Conservation (phyloP, 2,113 vertebrate species). For the Camelus dromedarius region DNA sequence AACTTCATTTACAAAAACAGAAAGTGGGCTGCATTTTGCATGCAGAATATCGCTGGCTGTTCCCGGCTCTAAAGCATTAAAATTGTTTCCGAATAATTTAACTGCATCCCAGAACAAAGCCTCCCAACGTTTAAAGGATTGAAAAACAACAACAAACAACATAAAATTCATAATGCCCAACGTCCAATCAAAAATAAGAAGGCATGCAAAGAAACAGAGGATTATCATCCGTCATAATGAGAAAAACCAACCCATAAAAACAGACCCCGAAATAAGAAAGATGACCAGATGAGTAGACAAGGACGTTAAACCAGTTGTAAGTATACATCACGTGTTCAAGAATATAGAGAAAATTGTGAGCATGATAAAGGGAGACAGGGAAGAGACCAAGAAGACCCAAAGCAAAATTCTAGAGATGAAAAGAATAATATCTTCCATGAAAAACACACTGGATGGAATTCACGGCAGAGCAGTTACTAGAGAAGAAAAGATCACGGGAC, state of each 20-base stretch:
- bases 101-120: not conserved
- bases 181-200: not conserved
- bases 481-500: slow-evolving; percentile 26
- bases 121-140: not conserved
- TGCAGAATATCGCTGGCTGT: not conserved
- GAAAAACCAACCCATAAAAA: slow-evolving; percentile 52
- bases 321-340: not conserved
- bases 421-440: not conserved
- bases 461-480: not conserved
- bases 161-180: slow-evolving; percentile 39
- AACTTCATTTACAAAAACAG: not conserved
- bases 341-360: not conserved
- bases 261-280: not conserved
- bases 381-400: not conserved
- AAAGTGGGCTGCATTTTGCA: not conserved
- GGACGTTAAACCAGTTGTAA: not conserved
- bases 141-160: not conserved
- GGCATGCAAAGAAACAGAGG: slow-evolving; percentile 4
- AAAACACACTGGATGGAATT: not conserved
- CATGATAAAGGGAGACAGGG: not conserved
- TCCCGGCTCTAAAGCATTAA: not conserved
- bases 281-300: slow-evolving; percentile 22
- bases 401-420: slow-evolving; percentile 26
- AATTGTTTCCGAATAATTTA: slow-evolving; percentile 31
- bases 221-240: not conserved